Evolutionary conservation across 2,797 vertebrate genomes (phyloP).

Genomic region (Sebastes oblongus): DNA sequence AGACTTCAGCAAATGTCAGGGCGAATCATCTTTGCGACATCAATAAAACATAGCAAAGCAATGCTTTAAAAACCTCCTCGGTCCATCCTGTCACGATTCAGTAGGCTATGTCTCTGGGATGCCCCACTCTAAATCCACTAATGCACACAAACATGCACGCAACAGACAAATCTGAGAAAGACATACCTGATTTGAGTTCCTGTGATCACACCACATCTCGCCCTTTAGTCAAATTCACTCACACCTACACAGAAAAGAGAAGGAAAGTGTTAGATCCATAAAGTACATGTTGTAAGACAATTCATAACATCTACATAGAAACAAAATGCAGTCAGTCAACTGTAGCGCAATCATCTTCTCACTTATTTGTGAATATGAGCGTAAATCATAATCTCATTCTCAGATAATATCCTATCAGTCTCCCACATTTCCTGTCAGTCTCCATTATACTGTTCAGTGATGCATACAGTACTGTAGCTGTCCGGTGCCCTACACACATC

Average conservation of each 20-base stretch:
- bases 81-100: slow-evolving; percentile 54
- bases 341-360: background rate
- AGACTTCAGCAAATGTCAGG: slow-evolving; percentile 73
- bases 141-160: background rate
- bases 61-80: slow-evolving; percentile 55
- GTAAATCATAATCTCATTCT: slow-evolving; percentile 4
- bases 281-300: background rate
- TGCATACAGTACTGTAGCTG: slow-evolving; percentile 29
- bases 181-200: slow-evolving; percentile 62
- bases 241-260: slow-evolving; percentile 25
- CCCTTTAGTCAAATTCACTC: slow-evolving; percentile 30
- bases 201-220: slow-evolving; percentile 56
- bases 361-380: background rate
- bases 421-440: slow-evolving; percentile 18
- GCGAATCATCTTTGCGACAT: slow-evolving; percentile 69
- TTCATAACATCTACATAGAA: background rate
- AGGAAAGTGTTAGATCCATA: background rate
- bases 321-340: background rate
- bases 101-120: slow-evolving; percentile 36
- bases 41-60: slow-evolving; percentile 73
- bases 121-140: slow-evolving; percentile 17
- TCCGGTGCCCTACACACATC: background rate
- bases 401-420: slow-evolving; percentile 4
- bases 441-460: slow-evolving; percentile 19
- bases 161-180: background rate